These are phyloP conservation scores for Sebastes matsubarae DNA, from an alignment of 2,797 vertebrate species.

Conservation along the genomic window DNA sequence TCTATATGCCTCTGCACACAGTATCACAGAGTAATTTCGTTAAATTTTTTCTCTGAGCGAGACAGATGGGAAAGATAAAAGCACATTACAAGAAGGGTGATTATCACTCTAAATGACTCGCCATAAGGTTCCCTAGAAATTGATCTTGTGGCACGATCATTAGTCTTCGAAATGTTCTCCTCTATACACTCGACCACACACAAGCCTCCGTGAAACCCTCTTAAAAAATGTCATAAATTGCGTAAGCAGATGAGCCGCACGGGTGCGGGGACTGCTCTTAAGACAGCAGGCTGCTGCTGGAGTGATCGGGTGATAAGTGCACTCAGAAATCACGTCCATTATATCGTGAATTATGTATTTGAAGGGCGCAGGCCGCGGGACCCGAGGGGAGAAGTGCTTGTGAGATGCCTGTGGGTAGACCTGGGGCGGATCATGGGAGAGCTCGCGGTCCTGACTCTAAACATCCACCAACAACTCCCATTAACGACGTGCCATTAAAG, in stretches of 20 bases:
- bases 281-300: conserved; percentile 66
- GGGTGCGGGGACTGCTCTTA: conserved; percentile 63
- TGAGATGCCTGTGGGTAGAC: conserved; percentile 58
- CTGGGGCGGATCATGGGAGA: conserved; percentile 48
- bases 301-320: conserved; percentile 79
- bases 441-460: conserved; percentile 53
- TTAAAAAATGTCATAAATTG: conserved; percentile 78
- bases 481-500: conserved; percentile 79
- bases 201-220: conserved; percentile 55
- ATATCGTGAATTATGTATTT: conserved; percentile 86
- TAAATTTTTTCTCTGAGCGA: conserved; percentile 21
- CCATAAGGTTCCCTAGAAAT: conserved; percentile 74
- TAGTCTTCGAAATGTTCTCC: conserved; percentile 73
- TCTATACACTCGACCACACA: conserved; percentile 64
- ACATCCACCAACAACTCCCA: conserved; percentile 59
- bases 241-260: conserved; percentile 53
- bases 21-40: conserved; percentile 13
- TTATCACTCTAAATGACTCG: conserved; percentile 68
- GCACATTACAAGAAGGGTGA: conserved; percentile 62
- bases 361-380: conserved; percentile 56
- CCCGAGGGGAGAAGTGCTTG: conserved; percentile 41
- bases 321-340: conserved; percentile 84
- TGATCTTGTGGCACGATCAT: conserved; percentile 75
- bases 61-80: conserved; percentile 68
- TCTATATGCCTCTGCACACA: not conserved